Percentiles rank a stretch among this genome's conserved stretches.
These are phyloP conservation scores for Tylochromis polylepis DNA, from an alignment of 2,113 vertebrate genomes.

Conservation along the genomic window DNA sequence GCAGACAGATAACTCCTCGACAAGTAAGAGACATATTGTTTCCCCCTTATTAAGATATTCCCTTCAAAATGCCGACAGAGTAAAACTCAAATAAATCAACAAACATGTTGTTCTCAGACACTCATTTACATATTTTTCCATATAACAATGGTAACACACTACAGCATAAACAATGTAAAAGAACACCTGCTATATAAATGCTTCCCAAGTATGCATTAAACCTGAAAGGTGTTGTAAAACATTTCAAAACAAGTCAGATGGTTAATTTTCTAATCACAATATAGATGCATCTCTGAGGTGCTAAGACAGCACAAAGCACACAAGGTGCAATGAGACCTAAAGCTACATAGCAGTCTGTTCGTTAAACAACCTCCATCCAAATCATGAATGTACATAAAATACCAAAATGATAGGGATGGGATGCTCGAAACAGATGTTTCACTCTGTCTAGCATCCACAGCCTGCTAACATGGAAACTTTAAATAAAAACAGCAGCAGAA, in stretches of 20 bases:
- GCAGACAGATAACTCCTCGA: background rate
- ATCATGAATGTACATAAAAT: too few species aligned
- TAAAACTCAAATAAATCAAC: background rate
- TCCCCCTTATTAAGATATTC: rapidly evolving
- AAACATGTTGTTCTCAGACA: background rate
- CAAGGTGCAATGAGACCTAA: too few species aligned
- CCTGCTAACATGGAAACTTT: too few species aligned
- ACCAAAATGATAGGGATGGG: too few species aligned
- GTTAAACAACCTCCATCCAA: too few species aligned
- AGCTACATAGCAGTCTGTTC: too few species aligned
- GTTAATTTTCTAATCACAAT: background rate
- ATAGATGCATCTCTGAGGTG: too few species aligned
- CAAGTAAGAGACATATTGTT: rapidly evolving
- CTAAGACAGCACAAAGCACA: too few species aligned
- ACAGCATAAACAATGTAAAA: background rate
- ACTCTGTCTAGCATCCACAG: too few species aligned
- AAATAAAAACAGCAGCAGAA: too few species aligned
- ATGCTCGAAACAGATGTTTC: too few species aligned
- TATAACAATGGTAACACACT: rapidly evolving
- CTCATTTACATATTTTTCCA: background rate
- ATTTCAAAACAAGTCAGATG: background rate
- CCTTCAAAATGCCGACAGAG: background rate
- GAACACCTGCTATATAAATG: background rate
- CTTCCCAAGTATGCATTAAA: background rate
- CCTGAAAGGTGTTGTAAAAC: too few species aligned